These are phyloP conservation scores for Leucopternis melanops DNA, from an alignment of 2,113 vertebrate species.

Conservation along the genomic window DNA sequence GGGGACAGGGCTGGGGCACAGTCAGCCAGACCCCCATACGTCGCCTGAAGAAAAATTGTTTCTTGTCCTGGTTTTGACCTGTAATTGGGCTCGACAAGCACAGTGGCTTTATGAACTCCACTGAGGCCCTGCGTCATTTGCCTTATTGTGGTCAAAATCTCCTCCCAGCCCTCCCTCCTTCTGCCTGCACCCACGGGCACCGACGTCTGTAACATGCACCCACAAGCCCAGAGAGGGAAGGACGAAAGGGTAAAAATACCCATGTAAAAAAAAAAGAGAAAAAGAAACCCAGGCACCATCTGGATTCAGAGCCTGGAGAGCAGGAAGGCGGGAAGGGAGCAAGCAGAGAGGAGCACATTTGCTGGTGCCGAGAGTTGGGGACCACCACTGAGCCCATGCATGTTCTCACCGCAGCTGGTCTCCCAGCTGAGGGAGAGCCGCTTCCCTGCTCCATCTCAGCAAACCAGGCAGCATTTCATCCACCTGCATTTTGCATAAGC, in stretches of 20 bases:
- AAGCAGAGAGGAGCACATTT: background rate
- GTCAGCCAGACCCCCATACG: background rate
- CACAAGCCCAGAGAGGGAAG: background rate
- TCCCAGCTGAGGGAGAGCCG: background rate
- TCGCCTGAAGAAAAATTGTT: background rate
- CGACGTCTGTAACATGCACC: rapidly evolving
- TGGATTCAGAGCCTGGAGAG: background rate
- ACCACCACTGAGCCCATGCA: rapidly evolving
- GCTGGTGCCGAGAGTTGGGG: background rate
- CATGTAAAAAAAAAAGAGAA: background rate
- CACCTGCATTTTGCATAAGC: background rate
- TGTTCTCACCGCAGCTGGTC: rapidly evolving
- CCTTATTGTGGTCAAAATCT: background rate
- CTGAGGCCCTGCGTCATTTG: background rate
- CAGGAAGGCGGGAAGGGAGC: background rate
- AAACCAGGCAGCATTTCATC: background rate
- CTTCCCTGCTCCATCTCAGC: background rate
- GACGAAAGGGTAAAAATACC: background rate
- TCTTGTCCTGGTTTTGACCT: background rate
- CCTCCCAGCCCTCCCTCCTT: background rate
- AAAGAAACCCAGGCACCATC: background rate
- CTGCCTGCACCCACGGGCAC: background rate
- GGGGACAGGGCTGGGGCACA: background rate
- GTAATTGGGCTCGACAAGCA: background rate
- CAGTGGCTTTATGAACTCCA: background rate